Conservation (phyloP, 2,888 invertebrate species). For the Aporophyla lueneburgensis region DNA sequence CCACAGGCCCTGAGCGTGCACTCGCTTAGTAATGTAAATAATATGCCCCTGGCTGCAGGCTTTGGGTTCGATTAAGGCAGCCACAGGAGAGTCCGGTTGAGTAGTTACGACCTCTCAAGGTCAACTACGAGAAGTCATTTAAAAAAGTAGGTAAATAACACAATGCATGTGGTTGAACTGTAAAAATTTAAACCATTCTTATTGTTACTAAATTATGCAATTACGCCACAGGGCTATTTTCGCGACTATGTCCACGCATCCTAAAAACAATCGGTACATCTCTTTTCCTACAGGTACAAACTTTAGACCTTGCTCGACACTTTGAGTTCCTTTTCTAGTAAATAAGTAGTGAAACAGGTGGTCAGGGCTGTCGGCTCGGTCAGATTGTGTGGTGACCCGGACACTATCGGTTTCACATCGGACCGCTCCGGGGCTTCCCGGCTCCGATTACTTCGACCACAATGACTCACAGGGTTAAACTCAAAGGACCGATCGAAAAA, state of each 20-base stretch:
- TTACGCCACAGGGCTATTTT: no score
- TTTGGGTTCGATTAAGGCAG: no score
- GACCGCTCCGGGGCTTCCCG: slow-evolving; percentile 73
- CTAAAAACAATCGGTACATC: background rate
- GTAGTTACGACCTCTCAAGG: no score
- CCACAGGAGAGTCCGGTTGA: no score
- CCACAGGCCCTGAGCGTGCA: no score
- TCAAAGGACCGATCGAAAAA: slow-evolving; percentile 58
- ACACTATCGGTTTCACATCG: slow-evolving; percentile 72
- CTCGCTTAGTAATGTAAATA: no score
- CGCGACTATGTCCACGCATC: background rate
- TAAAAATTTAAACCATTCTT: no score
- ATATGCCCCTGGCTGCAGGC: no score
- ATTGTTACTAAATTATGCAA: no score
- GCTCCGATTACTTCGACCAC: slow-evolving; percentile 71
- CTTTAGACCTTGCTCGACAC: background rate
- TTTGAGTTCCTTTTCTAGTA: slow-evolving; percentile 14
- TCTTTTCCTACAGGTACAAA: background rate
- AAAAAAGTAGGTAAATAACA: no score
- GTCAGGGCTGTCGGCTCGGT: slow-evolving; percentile 45
- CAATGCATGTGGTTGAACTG: no score
- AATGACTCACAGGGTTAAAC: slow-evolving; percentile 69
- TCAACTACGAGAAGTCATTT: no score
- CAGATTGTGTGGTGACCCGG: slow-evolving; percentile 68
- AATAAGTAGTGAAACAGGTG: slow-evolving; percentile 62